Conservation (phyloP, 2,888 invertebrate genomes). For the Tribolium freemani region DNA sequence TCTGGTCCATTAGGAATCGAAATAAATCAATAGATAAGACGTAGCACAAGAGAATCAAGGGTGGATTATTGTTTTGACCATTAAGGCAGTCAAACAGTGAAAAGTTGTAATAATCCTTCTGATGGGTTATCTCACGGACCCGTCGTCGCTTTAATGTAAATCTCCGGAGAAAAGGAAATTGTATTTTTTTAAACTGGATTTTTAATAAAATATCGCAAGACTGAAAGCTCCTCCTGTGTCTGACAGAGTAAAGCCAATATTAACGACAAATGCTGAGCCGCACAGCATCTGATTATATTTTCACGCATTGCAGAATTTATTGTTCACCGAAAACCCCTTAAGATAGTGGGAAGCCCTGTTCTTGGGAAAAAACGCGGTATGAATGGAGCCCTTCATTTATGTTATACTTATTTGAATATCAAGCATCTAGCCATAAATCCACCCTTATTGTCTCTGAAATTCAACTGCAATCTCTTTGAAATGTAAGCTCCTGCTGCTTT, state of each 20-base stretch:
- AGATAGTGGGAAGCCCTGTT: conserved; percentile 10
- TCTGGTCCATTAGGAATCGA: conserved; percentile 42
- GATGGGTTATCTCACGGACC: conserved; percentile 27
- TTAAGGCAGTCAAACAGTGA: conserved; percentile 37
- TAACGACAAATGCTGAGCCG: conserved; percentile 36
- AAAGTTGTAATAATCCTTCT: conserved; percentile 38
- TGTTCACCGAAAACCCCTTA: conserved; percentile 11
- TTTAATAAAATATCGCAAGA: conserved; percentile 42
- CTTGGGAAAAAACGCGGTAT: conserved; percentile 8
- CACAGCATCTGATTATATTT: conserved; percentile 23
- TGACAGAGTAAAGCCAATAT: conserved; percentile 44
- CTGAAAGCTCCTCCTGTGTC: conserved; percentile 32
- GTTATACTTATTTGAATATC: conserved; percentile 42
- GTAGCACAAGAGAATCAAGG: conserved; percentile 15
- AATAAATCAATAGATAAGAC: conserved; percentile 41
- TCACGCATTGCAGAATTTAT: conserved; percentile 6
- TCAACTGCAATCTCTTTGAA: conserved; percentile 31
- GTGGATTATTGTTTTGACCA: conserved; percentile 36
- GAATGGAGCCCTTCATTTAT: conserved; percentile 32
- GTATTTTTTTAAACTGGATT: conserved; percentile 35
- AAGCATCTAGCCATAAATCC: conserved; percentile 41
- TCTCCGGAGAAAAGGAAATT: conserved; percentile 32
- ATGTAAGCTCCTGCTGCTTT: conserved; percentile 30
- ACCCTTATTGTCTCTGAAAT: conserved; percentile 41
- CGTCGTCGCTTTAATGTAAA: conserved; percentile 28